Evolutionary conservation across 1,140 invertebrate species (phyloP), one percentile per base, ranked within the genome.

Genomic region (Drosophila tsacasi): DNA sequence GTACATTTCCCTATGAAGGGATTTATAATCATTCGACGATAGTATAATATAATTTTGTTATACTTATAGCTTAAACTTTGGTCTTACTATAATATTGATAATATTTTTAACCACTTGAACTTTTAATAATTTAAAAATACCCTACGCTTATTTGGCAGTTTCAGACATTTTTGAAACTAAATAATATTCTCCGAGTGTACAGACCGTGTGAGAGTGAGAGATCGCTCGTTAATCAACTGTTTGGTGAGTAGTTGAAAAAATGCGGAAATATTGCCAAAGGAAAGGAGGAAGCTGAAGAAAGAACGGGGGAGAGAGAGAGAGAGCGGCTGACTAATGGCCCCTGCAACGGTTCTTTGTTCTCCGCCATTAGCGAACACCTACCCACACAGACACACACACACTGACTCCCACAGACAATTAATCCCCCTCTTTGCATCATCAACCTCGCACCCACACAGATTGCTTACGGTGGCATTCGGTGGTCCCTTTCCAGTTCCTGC

Each of bases 331-430:
- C 69, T 73, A 73, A 73, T 73, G 67, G 69, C 67, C 52, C 69
- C 54, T 52, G 69, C 69, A 73, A 73, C 69, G 50, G 69, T 73
- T 73, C 69, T 73, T 73, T 73, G 69, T 73, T 73, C 54, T 60
- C 54, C n/a, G 7, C 63, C 67, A 71, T 71, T 71, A 68, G 39
- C 23, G 63, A 71, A 68, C 67, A 71, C 67, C 67, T 71, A 67
- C 63, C 21, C 32, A 23, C 27, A 40, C 30, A 65, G 27, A 42
- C 62, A 30, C 21, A 54, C 21, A 54, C 35, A 52, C 49, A 5
- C 32, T 55, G 15, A 55, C 52, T 19, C 39, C 37, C 63, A 44
- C 63, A 37, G 63, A 71, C 63, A 55, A 71, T 54, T 54, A 35
- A 44, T 27, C 23, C 62, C 25, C 49, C 47, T 30, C 19, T 32